Evolutionary conservation across 2,888 invertebrate species (phyloP), one percentile per base, ranked within the genome.

Genomic region (Temnothorax ravouxi): DNA sequence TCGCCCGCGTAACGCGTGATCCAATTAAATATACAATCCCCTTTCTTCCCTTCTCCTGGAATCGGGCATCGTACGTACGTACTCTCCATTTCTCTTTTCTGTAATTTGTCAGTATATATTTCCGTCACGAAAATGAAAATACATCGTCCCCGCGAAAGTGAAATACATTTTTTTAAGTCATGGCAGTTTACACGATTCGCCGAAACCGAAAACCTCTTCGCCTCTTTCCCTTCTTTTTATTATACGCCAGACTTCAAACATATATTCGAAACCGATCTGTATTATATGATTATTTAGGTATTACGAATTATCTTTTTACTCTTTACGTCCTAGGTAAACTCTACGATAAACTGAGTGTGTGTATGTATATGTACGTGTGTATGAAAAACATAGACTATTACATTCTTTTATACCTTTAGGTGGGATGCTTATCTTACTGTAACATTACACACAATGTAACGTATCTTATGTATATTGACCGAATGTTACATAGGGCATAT

Each of bases 341-440:
- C 84, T 89, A 92, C 93, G 91, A 83, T 89, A 87, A 93, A 93
- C 91, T 91, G 93, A 93, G 71, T 79, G 50, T 77, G 29, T 54
- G 62, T 76, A 61, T 75, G 25, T 34, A 1, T 29, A 50, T 66
- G 66, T 56, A 47, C n/a, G 92, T 92, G 92, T 92, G 92, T 94
- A 94, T 93, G 93, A 89, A 90, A 94, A 94, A 93, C 92, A 92
- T 93, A 93, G 93, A 93, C 92, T 94, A 93, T 93, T 93, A 93
- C 90, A 93, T 92, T 91, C 85, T 92, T 92, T 61, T 74, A 54
- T 93, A 92, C 90, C 92, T 91, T 91, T 93, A 93, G 94, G 93
- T 94, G 92, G 93, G 93, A 93, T 92, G 89, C 92, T 93, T 94
- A 93, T 85, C 91, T 89, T 91, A 91, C 91, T 90, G 88, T 92